Evolutionary conservation across 2,113 vertebrate genomes (phyloP).

Genomic region (Poecile atricapillus): DNA sequence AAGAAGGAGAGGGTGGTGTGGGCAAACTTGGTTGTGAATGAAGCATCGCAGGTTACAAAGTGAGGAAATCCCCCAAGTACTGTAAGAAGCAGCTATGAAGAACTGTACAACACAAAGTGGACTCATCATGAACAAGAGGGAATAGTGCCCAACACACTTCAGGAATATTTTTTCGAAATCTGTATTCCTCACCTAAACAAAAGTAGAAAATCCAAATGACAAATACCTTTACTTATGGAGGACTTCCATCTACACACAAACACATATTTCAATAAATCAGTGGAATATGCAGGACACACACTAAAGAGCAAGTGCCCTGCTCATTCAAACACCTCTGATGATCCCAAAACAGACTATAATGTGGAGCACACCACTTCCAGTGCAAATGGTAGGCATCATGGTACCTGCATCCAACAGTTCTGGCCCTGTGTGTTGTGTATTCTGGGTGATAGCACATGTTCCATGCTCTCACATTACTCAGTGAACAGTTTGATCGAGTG

Average conservation of each 20-base stretch:
- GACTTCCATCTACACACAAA: neutral
- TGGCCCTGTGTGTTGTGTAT: neutral
- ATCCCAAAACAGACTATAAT: neutral
- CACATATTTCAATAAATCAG: neutral
- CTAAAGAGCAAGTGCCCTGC: neutral
- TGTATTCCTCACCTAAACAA: neutral
- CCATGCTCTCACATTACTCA: neutral
- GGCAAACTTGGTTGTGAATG: rapidly evolving
- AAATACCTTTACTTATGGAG: neutral
- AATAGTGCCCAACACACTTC: neutral
- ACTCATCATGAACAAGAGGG: rapidly evolving
- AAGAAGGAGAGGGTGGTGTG: neutral
- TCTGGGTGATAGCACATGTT: neutral
- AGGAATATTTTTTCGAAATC: neutral
- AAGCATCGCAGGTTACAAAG: neutral
- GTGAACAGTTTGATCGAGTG: neutral
- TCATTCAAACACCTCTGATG: neutral
- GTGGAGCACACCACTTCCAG: neutral
- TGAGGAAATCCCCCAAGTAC: rapidly evolving
- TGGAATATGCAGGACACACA: neutral
- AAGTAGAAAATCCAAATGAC: neutral
- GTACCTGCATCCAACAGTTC: neutral
- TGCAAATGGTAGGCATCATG: neutral
- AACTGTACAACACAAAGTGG: neutral
- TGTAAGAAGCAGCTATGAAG: neutral